Evolutionary conservation across 2,888 invertebrate genomes (phyloP), one percentile per base, ranked within the genome.

Genomic region (Cryptops parisi): DNA sequence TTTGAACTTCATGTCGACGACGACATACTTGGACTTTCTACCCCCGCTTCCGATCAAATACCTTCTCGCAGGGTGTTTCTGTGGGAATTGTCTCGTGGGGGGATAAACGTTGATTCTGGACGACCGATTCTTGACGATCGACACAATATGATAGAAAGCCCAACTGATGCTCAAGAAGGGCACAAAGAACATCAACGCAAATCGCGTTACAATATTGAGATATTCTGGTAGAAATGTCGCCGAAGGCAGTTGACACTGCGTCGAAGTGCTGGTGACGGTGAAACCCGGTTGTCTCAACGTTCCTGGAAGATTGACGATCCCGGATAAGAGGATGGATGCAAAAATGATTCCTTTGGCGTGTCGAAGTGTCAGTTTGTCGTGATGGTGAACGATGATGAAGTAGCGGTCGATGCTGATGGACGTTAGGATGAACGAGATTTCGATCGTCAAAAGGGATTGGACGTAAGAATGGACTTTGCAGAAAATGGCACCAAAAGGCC

Each of bases 341-440:
- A 54, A 24, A 3, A 64, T 58, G 6, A 62, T 41, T 2, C 57
- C 5, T 21, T 59, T 59, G 4, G 65, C 60, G 4, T 57, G 53
- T 17, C 52, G 53, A 3, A 60, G 58, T n/a, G 57, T 60, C 2
- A 67, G 57, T 50, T 58, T 59, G 50, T 65, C 64, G 22, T 55
- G 56, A 21, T 60, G 54, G 22, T 58, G 59, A 0, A 65, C 63
- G 21, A 65, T 62, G 45, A 65, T 65, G 17, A 61, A 50, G 48
- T 62, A 65, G 5, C 66, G 55, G 52, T 66, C 65, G 1, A 62
- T 47, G 52, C 64, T 65, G 47, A 67, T 65, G 1, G 61, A 55
- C 3, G 65, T 54, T 19, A 67, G 53, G 15, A 62, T 59, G 24
- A 55, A 57, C 3, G 61, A 56, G n/a, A 60, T 60, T n/a, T 61